Conservation (phyloP, 2,113 vertebrate species). For the Petrocephalus microphthalmus region DNA sequence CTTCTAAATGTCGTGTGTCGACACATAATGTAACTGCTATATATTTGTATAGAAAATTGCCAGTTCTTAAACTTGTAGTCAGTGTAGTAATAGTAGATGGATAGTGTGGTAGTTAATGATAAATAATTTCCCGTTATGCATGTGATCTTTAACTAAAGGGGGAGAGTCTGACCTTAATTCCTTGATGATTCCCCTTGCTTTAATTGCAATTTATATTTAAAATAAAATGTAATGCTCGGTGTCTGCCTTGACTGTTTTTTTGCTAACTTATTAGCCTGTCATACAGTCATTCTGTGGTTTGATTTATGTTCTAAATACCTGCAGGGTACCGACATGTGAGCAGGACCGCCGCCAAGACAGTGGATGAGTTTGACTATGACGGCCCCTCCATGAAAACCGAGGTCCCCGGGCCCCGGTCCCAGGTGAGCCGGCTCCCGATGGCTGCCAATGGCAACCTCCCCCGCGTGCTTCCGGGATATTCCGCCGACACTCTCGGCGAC, state of each 20-base stretch:
- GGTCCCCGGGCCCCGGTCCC: constrained; percentile 85
- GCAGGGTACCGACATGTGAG: constrained; percentile 77
- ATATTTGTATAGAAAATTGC: not conserved
- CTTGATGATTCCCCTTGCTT: not conserved
- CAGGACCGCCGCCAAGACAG: constrained; percentile 79
- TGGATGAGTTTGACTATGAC: constrained; percentile 86
- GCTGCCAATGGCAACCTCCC: not conserved
- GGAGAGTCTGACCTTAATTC: not conserved
- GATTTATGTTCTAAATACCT: not conserved
- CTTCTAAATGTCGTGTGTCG: not conserved
- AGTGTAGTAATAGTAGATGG: not conserved
- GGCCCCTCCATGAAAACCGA: constrained; percentile 90
- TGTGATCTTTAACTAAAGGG: not conserved
- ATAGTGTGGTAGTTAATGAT: not conserved
- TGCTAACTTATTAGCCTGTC: not conserved
- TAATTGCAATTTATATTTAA: not conserved
- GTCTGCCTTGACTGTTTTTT: not conserved
- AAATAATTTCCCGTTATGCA: not conserved
- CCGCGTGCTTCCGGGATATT: not conserved
- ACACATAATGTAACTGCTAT: not conserved
- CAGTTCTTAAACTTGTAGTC: not conserved
- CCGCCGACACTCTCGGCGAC: not conserved
- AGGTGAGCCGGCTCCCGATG: constrained; percentile 54
- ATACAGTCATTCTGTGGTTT: no score
- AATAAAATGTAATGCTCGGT: not conserved